These are phyloP conservation scores for Enoplosus armatus DNA, from an alignment of 2,797 vertebrate genomes.

Conservation along the genomic window DNA sequence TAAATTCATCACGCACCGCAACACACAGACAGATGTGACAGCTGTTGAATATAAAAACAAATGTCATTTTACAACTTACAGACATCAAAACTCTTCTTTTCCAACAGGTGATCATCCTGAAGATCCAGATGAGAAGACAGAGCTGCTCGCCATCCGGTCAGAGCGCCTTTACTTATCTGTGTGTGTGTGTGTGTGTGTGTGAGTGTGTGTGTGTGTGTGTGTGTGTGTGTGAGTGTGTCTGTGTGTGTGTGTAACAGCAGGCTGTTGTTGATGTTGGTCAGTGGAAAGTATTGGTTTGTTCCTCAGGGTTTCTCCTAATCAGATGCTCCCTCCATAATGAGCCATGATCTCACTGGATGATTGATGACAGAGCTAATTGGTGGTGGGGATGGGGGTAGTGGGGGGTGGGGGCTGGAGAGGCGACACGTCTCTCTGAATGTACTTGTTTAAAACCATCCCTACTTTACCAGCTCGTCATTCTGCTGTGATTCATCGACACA, in stretches of 20 bases:
- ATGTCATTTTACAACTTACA: background rate
- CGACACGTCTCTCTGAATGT: background rate
- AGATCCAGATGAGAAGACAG: conserved; percentile 87
- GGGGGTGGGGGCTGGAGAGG: background rate
- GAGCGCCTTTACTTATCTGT: conserved; percentile 29
- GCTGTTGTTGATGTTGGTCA: background rate
- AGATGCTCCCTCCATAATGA: background rate
- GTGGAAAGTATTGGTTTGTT: conserved; percentile 48
- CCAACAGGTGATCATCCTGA: conserved; percentile 87
- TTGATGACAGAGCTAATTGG: conserved; percentile 14
- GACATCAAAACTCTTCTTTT: no score
- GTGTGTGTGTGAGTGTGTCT: background rate
- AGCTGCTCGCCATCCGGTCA: conserved; percentile 92
- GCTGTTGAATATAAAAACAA: background rate
- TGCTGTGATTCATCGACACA: background rate
- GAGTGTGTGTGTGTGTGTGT: conserved; percentile 12
- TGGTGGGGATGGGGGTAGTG: no score
- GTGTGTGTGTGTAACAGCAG: background rate
- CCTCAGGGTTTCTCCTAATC: conserved; percentile 37
- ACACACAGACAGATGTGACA: no score
- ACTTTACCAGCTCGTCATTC: no score
- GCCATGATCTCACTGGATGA: background rate
- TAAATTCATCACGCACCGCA: no score
- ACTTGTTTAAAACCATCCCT: background rate
- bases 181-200: conserved; percentile 27